Base-by-base conservation (phyloP, 2,888 invertebrate species). In the Microdon myrmicae region DNA sequence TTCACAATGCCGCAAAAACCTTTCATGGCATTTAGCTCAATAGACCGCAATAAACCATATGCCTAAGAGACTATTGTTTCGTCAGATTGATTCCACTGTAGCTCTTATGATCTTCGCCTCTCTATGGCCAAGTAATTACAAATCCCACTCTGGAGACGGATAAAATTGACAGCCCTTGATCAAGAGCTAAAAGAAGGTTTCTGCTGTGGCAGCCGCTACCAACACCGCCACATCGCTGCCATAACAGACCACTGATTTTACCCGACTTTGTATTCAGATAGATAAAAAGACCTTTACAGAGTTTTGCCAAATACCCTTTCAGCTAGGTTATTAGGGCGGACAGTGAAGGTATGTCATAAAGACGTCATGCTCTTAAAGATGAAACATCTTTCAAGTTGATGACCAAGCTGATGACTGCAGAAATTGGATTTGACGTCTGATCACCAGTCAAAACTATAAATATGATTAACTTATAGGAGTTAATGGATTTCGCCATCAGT, bases 401-500 rank as follows among this genome's bases (percentile, higher is more conserved):
- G 51, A 41, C 47, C 17, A 51, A 47, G 61, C 20, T 58, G 64
- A 58, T 64, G 64, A 44, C 58, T 64, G 64, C 58, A 51, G 51
- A 64, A 64, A 64, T 64, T 64, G 51, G 58, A 64, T 58, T 64
- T 47, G 58, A 58, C 58, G 64, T 64, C 58, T 64, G 64, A 64
- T 64, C 58, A 64, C 58, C 64, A 64, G 64, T 64, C 64, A 64
- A 64, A 64, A 64, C 43, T 58, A 53, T 64, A 64, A 64, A 64
- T 64, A 64, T 64, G 64, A 64, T 64, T 64, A 64, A 58, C 64
- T 64, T 58, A 58, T 64, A 58, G 58, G 25, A 64, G 64, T 64
- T 64, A 64, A 64, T 64, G 64, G 58, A 64, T 64, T 64, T 58
- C 29, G 51, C 28, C 37, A 58, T n/a, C 64, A 58, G 64, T 38